These are phyloP conservation scores for Saccopteryx leptura DNA, from an alignment of 2,113 vertebrate genomes.

Conservation along the genomic window DNA sequence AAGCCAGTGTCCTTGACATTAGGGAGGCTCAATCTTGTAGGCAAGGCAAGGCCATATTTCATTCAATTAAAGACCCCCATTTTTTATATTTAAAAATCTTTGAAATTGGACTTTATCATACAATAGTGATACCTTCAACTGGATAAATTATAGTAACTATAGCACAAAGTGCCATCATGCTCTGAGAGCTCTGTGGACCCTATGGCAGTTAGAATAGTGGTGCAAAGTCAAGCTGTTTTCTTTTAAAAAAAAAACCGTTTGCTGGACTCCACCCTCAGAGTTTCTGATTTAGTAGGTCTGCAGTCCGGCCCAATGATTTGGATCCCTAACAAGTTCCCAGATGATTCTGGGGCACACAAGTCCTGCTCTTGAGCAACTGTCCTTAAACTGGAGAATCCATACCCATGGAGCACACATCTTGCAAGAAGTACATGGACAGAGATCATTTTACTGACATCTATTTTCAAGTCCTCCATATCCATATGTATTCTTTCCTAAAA, in stretches of 20 bases:
- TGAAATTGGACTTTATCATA: background rate
- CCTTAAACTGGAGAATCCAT: background rate
- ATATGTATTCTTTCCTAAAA: background rate
- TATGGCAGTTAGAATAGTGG: background rate
- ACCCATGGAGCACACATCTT: fast-evolving
- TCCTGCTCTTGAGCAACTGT: background rate
- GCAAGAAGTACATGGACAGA: background rate
- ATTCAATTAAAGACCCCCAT: background rate
- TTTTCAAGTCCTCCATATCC: background rate
- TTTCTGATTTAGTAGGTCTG: background rate
- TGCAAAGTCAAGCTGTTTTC: background rate
- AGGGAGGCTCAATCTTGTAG: background rate
- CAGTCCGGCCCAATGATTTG: background rate
- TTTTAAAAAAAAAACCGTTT: background rate
- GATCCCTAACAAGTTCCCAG: background rate
- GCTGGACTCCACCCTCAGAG: background rate
- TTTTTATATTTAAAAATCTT: background rate
- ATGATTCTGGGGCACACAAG: background rate
- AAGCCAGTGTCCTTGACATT: background rate
- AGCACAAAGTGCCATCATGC: background rate
- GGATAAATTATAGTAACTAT: background rate
- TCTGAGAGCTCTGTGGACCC: background rate
- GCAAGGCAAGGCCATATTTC: background rate
- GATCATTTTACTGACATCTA: background rate
- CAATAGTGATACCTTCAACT: background rate